Percentiles rank a stretch among this genome's conserved stretches.
Conservation (phyloP, 2,797 vertebrate genomes). For the Myotis myotis region DNA sequence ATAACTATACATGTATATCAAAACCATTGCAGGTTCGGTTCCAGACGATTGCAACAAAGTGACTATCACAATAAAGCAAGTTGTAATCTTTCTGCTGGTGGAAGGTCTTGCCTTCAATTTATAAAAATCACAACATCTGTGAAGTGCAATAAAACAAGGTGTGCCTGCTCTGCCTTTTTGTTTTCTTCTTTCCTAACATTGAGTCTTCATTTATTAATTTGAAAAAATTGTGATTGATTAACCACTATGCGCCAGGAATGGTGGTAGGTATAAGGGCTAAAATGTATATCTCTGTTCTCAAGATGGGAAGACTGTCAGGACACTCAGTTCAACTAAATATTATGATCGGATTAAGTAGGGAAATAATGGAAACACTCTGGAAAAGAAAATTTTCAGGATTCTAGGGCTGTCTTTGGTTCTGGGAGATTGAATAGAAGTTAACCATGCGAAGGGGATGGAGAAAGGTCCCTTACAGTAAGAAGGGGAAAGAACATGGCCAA, state of each 20-base stretch:
- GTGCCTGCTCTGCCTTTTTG: neutral
- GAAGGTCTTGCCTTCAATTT: neutral
- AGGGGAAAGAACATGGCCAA: too few relatives aligned
- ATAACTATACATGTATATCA: neutral
- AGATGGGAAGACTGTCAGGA: too few relatives aligned
- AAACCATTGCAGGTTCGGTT: neutral
- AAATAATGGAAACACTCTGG: too few relatives aligned
- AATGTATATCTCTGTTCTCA: neutral
- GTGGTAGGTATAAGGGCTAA: neutral
- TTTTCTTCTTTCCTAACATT: slow-evolving; percentile 22
- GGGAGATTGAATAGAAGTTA: too few relatives aligned
- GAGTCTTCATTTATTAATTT: slow-evolving; percentile 24
- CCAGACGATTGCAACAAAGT: neutral
- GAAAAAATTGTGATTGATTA: slow-evolving; percentile 5
- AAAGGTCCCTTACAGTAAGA: too few relatives aligned
- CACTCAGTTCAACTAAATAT: too few relatives aligned
- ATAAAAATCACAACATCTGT: neutral
- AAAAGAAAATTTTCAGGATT: too few relatives aligned
- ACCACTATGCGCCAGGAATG: neutral
- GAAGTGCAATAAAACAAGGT: neutral
- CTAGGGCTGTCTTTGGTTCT: too few relatives aligned
- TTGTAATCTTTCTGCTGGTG: neutral
- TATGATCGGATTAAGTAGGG: too few relatives aligned
- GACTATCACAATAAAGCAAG: neutral
- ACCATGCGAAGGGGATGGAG: too few relatives aligned